These are phyloP conservation scores for Erebia epiphron DNA, from an alignment of 2,888 invertebrate species.

Conservation along the genomic window DNA sequence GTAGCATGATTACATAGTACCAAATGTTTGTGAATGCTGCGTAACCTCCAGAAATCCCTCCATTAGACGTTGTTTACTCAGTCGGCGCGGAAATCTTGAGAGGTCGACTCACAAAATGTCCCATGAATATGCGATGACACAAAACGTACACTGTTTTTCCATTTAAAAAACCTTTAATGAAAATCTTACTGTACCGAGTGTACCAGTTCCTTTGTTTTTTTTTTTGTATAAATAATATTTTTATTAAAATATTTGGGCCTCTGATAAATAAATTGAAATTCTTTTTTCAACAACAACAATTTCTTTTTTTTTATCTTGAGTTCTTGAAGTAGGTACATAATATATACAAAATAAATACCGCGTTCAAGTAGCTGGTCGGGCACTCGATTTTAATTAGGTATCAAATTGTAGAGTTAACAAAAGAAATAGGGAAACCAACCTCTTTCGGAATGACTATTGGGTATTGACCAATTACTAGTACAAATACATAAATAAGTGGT, in stretches of 20 bases:
- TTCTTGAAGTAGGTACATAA: too few relatives aligned
- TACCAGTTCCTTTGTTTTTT: constrained; percentile 37
- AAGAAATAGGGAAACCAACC: neutral
- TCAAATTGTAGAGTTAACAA: too few relatives aligned
- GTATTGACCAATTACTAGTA: neutral
- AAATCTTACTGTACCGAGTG: constrained; percentile 64
- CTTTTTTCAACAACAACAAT: too few relatives aligned
- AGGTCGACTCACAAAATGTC: constrained; percentile 80
- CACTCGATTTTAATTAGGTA: too few relatives aligned
- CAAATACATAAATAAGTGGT: neutral
- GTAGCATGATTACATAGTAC: constrained; percentile 46
- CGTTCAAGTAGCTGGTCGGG: too few relatives aligned
- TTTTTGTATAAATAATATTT: constrained; percentile 5
- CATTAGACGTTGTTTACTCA: constrained; percentile 80
- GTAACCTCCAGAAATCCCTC: constrained; percentile 74
- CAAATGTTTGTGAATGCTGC: constrained; percentile 69
- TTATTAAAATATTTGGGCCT: neutral
- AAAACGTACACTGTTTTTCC: constrained; percentile 82
- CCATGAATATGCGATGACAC: constrained; percentile 83
- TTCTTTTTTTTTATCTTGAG: too few relatives aligned
- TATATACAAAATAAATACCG: too few relatives aligned
- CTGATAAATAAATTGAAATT: neutral
- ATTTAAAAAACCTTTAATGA: constrained; percentile 76
- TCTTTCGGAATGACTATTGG: neutral
- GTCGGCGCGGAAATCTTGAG: constrained; percentile 78